Conservation (phyloP, 2,797 vertebrate genomes). For the Chromobotia macracanthus region DNA sequence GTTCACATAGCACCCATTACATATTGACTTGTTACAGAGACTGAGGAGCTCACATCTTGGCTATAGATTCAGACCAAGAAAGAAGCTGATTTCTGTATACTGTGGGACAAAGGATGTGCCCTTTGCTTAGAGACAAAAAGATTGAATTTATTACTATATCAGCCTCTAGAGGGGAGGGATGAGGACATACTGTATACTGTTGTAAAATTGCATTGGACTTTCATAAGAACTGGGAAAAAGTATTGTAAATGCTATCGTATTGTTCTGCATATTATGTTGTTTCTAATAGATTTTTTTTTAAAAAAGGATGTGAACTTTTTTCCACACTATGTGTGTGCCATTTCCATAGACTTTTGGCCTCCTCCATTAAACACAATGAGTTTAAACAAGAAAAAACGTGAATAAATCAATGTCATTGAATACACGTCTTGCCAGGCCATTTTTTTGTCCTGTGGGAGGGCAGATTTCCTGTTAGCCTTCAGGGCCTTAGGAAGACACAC, state of each 20-base stretch:
- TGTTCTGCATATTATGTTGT: slow-evolving; percentile 99
- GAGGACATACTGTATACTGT: slow-evolving; percentile 92
- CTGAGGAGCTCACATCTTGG: slow-evolving; percentile 85
- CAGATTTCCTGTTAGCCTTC: slow-evolving; percentile 57
- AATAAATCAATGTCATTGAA: slow-evolving; percentile 74
- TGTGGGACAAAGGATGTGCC: slow-evolving; percentile 89
- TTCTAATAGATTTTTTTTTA: slow-evolving; percentile 99
- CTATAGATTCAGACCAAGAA: slow-evolving; percentile 85
- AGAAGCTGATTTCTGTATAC: slow-evolving; percentile 85
- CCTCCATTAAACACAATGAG: slow-evolving; percentile 88
- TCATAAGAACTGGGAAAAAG: slow-evolving; percentile 96
- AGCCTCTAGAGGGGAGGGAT: slow-evolving; percentile 85
- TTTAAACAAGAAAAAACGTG: slow-evolving; percentile 73
- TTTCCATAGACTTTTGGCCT: slow-evolving; percentile 92
- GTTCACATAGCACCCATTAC: slow-evolving; percentile 79
- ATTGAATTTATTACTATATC: slow-evolving; percentile 81
- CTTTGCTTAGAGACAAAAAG: slow-evolving; percentile 68
- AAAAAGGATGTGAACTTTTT: slow-evolving; percentile 98
- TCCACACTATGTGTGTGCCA: slow-evolving; percentile 97
- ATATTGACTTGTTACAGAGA: slow-evolving; percentile 84
- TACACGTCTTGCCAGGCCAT: slow-evolving; percentile 78
- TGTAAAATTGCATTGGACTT: slow-evolving; percentile 94
- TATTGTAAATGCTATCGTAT: slow-evolving; percentile 99
- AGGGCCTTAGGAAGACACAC: slow-evolving; percentile 13
- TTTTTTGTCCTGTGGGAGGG: slow-evolving; percentile 77